Conservation (phyloP, 2,888 invertebrate species). For the Meghimatium bilineatum region DNA sequence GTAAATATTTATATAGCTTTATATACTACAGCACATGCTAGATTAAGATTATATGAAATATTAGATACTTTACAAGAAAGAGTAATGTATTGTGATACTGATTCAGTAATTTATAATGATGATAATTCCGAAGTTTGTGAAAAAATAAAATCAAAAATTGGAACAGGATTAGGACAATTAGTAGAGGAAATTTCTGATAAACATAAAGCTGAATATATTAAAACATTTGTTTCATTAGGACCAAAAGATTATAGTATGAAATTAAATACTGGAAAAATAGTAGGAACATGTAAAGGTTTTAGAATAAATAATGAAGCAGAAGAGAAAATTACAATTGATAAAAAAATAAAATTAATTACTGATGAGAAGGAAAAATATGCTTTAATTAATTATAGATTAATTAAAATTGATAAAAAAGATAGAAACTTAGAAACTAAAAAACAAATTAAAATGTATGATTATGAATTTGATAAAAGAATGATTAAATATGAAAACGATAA, state of each 20-base stretch:
- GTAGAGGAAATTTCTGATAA: neutral
- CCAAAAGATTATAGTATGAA: too few species aligned
- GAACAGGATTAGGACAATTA: neutral
- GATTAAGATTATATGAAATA: too few species aligned
- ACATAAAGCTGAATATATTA: neutral
- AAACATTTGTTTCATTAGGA: too few species aligned
- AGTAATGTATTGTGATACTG: conserved; percentile 2
- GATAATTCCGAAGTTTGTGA: neutral
- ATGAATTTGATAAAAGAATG: too few species aligned
- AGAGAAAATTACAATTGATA: conserved; percentile 1
- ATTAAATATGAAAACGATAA: too few species aligned
- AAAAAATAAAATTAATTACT: conserved; percentile 4
- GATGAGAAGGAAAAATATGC: neutral
- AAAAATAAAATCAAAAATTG: conserved; percentile 3
- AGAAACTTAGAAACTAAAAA: neutral
- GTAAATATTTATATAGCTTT: too few species aligned
- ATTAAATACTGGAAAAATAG: too few species aligned
- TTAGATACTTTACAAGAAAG: too few species aligned
- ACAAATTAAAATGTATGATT: neutral
- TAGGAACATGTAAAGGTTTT: too few species aligned
- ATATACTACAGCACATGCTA: too few species aligned
- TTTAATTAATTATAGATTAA: neutral
- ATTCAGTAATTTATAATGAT: neutral
- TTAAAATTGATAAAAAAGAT: neutral
- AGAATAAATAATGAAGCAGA: too few species aligned